Percentiles rank a stretch among this genome's conserved stretches.
phyloP scores from a whole-genome alignment of 2,113 vertebrate species.

The Pseudorectes ferrugineus region DNA sequence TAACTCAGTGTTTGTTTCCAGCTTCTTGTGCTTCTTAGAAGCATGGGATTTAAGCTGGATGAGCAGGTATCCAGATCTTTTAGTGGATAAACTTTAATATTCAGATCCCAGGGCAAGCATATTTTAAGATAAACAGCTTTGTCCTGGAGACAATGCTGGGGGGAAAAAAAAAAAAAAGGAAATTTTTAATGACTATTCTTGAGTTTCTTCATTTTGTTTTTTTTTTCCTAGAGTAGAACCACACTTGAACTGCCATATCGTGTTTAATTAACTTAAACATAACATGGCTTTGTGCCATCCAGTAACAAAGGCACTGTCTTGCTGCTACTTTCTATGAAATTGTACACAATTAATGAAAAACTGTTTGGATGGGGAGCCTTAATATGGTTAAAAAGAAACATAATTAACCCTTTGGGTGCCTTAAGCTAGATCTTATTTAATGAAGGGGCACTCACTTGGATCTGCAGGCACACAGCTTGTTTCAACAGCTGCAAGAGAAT shows the following conservation, averaged over 20 bases:
- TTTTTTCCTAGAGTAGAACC: not conserved
- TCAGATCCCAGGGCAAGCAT: not conserved
- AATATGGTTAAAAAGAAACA: conserved; percentile 4
- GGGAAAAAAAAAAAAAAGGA: not conserved
- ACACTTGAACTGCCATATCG: not conserved
- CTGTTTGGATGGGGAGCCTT: conserved; percentile 46
- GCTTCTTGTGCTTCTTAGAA: not conserved
- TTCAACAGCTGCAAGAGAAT: not conserved
- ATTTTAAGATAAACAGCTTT: not conserved
- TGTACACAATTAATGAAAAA: not conserved
- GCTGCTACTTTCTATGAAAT: conserved; percentile 16
- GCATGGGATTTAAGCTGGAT: not conserved
- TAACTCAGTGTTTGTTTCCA: not conserved
- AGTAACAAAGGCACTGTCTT: not conserved
- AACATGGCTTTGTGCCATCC: conserved; percentile 7
- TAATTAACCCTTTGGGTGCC: conserved; percentile 60
- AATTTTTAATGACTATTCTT: not conserved
- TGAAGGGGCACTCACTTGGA: not conserved
- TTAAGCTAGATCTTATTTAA: conserved; percentile 35
- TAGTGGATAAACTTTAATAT: not conserved
- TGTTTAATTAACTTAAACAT: not conserved
- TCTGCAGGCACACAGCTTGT: not conserved
- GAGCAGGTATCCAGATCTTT: not conserved
- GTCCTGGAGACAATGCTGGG: not conserved
- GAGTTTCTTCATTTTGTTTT: not conserved